Conservation (phyloP, 2,888 invertebrate genomes). For the Caenorhabditis doughertyi region DNA sequence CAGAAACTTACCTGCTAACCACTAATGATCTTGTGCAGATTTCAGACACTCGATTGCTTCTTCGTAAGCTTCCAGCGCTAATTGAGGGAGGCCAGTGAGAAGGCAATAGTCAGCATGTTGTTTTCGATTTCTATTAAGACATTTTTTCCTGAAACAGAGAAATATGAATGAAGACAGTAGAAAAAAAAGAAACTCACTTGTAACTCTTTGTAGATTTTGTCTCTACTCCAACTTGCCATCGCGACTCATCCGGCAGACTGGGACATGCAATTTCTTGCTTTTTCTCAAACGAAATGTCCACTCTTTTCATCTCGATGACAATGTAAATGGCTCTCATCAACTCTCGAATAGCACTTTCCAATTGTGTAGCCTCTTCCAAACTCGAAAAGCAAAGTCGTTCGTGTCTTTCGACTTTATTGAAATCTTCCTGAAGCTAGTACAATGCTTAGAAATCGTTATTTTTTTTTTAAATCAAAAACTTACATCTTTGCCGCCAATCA, state of each 20-base stretch:
- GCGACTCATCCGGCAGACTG: constrained; percentile 96
- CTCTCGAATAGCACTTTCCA: constrained; percentile 86
- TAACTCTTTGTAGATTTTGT: constrained; percentile 81
- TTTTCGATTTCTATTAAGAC: constrained; percentile 93
- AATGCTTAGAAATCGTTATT: not conserved
- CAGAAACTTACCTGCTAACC: constrained; percentile 91
- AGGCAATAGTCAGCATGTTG: constrained; percentile 95
- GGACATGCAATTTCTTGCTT: constrained; percentile 85
- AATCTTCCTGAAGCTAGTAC: constrained; percentile 52
- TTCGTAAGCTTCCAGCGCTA: constrained; percentile 92
- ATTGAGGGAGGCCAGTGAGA: constrained; percentile 91
- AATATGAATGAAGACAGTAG: not conserved
- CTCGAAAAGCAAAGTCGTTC: constrained; percentile 60
- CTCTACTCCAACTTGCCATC: constrained; percentile 94
- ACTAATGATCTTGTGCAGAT: constrained; percentile 94
- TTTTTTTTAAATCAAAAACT: constrained; percentile 24
- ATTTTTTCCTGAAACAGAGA: constrained; percentile 82
- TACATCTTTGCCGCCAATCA: constrained; percentile 75
- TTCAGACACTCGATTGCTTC: constrained; percentile 92
- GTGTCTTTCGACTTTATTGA: constrained; percentile 53
- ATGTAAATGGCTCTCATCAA: constrained; percentile 94
- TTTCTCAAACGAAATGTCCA: constrained; percentile 85
- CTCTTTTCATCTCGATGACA: constrained; percentile 94
- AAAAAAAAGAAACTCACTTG: constrained; percentile 55
- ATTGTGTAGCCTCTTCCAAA: constrained; percentile 56